A percentile compares a stretch with the other conserved stretches of the same genome.
These are phyloP conservation scores for Bambusicola thoracicus DNA, from an alignment of 2,113 vertebrate species.

Conservation along the genomic window DNA sequence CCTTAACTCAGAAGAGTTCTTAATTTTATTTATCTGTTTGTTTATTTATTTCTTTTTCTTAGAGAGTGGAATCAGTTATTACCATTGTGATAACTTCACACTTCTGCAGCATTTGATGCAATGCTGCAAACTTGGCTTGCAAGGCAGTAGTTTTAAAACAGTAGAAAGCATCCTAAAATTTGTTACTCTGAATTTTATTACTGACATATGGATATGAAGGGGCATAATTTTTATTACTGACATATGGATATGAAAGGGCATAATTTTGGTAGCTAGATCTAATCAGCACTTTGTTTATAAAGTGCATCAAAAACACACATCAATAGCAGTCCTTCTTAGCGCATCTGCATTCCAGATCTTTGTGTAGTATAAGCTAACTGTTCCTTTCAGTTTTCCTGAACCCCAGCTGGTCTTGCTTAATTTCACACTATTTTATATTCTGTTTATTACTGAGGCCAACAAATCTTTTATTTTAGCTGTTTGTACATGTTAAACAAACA, in stretches of 20 bases:
- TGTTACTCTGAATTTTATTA: conserved; percentile 41
- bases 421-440: conserved; percentile 74
- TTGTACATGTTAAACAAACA: conserved; percentile 73
- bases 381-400: conserved; percentile 45
- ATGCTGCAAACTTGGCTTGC: conserved; percentile 23
- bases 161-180: background rate
- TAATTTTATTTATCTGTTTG: background rate
- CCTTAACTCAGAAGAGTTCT: background rate
- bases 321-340: conserved; percentile 23
- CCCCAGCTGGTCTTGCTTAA: conserved; percentile 67
- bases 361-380: conserved; percentile 7
- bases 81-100: background rate
- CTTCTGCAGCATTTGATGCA: background rate
- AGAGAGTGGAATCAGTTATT: background rate
- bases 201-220: conserved; percentile 46
- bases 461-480: conserved; percentile 70
- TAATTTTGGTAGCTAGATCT: conserved; percentile 67
- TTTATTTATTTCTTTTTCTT: background rate
- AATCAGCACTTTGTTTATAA: conserved; percentile 57
- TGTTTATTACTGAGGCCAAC: conserved; percentile 65
- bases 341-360: conserved; percentile 28
- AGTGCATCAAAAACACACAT: conserved; percentile 35
- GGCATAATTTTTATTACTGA: conserved; percentile 54
- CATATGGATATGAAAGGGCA: conserved; percentile 46
- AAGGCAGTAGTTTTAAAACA: conserved; percentile 15